Percentiles rank a stretch among this genome's conserved stretches.
These are phyloP conservation scores for Patagioenas fasciata DNA, from an alignment of 2,113 vertebrate species.

Conservation along the genomic window DNA sequence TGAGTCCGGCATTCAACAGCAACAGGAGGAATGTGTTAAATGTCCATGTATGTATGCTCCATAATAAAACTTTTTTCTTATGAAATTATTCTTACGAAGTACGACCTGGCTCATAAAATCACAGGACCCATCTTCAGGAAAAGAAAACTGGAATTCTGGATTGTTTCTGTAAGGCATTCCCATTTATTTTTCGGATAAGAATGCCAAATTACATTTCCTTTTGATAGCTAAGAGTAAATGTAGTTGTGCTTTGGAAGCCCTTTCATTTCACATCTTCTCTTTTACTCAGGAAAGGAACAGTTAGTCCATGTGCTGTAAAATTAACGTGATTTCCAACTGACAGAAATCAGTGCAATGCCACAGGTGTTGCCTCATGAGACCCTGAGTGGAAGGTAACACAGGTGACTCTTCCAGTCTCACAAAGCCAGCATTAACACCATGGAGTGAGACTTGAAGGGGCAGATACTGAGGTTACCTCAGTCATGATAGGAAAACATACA, in stretches of 20 bases:
- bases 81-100: not conserved
- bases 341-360: not conserved
- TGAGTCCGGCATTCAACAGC: not conserved
- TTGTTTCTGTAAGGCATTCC: not conserved
- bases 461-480: not conserved
- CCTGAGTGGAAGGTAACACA: not conserved
- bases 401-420: not conserved
- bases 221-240: not conserved
- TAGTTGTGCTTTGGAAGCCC: not conserved
- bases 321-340: not conserved
- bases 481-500: not conserved
- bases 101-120: not conserved
- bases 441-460: rapidly evolving
- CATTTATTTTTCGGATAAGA: not conserved
- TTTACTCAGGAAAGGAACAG: not conserved
- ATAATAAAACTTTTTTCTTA: not conserved
- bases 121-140: not conserved
- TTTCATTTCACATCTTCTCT: not conserved
- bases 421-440: not conserved
- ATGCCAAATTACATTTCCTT: not conserved
- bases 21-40: not conserved
- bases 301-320: not conserved
- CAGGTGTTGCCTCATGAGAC: not conserved
- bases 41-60: not conserved
- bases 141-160: not conserved